Conservation (phyloP, 2,797 vertebrate genomes). For the Rachycentron canadum region DNA sequence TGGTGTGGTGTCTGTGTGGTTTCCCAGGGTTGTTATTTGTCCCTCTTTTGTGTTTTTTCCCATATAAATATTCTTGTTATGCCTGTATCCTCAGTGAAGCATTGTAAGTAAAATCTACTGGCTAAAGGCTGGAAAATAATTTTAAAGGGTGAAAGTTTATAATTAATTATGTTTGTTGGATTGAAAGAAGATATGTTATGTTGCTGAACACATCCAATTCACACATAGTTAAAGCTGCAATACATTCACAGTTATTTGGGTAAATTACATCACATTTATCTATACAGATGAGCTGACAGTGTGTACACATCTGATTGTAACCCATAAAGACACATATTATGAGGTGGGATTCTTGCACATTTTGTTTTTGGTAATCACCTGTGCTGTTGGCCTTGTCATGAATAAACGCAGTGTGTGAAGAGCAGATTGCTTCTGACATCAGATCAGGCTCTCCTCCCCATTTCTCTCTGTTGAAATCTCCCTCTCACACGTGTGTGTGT, state of each 20-base stretch:
- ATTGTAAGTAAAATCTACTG: not conserved
- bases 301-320: conserved; percentile 2
- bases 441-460: conserved; percentile 32
- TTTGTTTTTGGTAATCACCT: conserved; percentile 49
- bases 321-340: not conserved
- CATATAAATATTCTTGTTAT: not conserved
- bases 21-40: not conserved
- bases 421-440: conserved; percentile 68
- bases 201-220: not conserved
- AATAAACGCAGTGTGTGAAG: conserved; percentile 64
- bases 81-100: not conserved
- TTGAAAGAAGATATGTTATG: not conserved
- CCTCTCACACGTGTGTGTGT: not conserved
- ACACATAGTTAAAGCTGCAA: not conserved
- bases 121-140: not conserved
- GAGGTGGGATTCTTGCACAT: conserved; percentile 10
- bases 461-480: conserved; percentile 27
- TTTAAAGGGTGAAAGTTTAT: not conserved
- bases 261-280: not conserved
- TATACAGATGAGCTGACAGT: not conserved
- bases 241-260: too few species aligned
- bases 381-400: conserved; percentile 61
- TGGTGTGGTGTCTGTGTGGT: too few species aligned
- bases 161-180: not conserved
- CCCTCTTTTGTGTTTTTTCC: conserved; percentile 18